Conservation (phyloP, 2,113 vertebrate species). For the Rana temporaria region DNA sequence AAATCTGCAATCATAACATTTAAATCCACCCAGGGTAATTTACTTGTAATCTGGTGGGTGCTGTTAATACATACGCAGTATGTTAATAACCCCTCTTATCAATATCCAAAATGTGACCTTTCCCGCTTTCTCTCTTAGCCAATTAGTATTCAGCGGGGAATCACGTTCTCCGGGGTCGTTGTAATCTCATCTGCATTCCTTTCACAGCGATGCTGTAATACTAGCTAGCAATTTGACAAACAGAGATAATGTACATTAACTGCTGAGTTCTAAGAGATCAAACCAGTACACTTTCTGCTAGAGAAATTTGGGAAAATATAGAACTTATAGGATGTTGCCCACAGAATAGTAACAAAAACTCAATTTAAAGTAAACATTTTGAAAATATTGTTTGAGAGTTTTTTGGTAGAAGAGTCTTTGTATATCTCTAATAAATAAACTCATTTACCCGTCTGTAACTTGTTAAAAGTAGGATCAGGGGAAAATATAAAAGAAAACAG, state of each 20-base stretch:
- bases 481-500: too few species aligned
- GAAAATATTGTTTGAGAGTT: too few species aligned
- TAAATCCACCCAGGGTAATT: conserved; percentile 31
- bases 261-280: neutral
- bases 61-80: conserved; percentile 14
- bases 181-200: conserved; percentile 11
- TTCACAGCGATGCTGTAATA: neutral
- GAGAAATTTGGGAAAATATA: too few species aligned
- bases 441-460: too few species aligned
- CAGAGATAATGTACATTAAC: conserved; percentile 36
- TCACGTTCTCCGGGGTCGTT: conserved; percentile 2
- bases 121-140: neutral
- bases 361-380: too few species aligned
- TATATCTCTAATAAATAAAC: too few species aligned
- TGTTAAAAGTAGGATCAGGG: too few species aligned
- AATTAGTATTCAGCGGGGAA: conserved; percentile 26
- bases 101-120: conserved; percentile 39
- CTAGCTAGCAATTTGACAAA: conserved; percentile 41
- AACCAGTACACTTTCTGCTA: neutral
- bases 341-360: too few species aligned
- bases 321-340: too few species aligned
- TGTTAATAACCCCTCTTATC: conserved; percentile 31
- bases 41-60: conserved; percentile 8
- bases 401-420: too few species aligned
- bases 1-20: conserved; percentile 24